phyloP scores from a whole-genome alignment of 2,888 invertebrate genomes.

The Parelbella ahira region DNA sequence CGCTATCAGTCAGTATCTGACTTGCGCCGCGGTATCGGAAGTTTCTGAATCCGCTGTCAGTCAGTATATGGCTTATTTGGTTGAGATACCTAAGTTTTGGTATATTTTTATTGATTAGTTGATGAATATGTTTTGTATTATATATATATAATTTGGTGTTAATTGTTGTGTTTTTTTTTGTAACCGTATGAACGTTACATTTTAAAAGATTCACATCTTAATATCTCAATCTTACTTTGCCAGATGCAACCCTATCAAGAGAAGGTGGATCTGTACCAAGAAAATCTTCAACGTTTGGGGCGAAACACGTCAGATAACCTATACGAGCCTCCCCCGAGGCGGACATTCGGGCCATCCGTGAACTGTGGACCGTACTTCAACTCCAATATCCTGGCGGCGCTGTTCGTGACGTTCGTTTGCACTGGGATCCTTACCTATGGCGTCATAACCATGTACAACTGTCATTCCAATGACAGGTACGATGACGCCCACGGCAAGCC shows the following conservation, averaged over 20 bases:
- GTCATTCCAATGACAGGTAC: constrained; percentile 39
- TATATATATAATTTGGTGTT: too few relatives aligned
- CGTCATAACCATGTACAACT: constrained; percentile 35
- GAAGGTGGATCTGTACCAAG: constrained; percentile 5
- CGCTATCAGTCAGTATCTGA: too few relatives aligned
- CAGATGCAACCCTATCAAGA: constrained; percentile 32
- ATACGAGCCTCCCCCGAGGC: background rate
- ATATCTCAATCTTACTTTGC: too few relatives aligned
- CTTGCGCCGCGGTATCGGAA: too few relatives aligned
- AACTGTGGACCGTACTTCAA: constrained; percentile 53
- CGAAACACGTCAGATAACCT: constrained; percentile 2
- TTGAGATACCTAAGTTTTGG: too few relatives aligned
- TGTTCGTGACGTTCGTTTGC: constrained; percentile 39
- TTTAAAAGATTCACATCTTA: too few relatives aligned
- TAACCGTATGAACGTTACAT: too few relatives aligned
- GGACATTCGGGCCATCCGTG: constrained; percentile 37
- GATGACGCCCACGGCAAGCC: constrained; percentile 49
- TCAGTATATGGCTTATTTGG: too few relatives aligned
- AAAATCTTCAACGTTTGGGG: background rate
- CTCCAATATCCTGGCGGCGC: constrained; percentile 35
- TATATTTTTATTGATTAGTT: too few relatives aligned
- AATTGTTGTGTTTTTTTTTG: background rate
- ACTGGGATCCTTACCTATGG: constrained; percentile 40
- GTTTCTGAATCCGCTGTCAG: too few relatives aligned
- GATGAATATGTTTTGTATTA: too few relatives aligned